Percentiles rank a stretch among this genome's conserved stretches.
Evolutionary conservation across 2,888 invertebrate genomes (phyloP).

Genomic region (Xylota segnis): DNA sequence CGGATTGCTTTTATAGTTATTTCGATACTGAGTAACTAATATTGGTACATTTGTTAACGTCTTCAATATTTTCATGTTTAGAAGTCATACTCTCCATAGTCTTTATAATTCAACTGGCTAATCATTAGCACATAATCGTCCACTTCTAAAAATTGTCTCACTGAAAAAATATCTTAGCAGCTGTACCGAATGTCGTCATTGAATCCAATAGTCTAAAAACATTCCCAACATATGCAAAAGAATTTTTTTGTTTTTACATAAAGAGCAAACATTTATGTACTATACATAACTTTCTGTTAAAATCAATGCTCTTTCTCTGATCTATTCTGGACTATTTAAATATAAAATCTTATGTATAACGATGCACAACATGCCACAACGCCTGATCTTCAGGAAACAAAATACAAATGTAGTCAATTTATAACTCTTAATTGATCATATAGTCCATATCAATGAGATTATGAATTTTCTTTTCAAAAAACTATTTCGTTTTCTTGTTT

Average conservation of each 20-base stretch:
- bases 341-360: slow-evolving; percentile 27
- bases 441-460: slow-evolving; percentile 37
- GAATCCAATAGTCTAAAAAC: slow-evolving; percentile 1
- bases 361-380: slow-evolving; percentile 18
- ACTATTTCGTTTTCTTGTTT: slow-evolving; percentile 20
- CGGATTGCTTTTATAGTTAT: too few species aligned
- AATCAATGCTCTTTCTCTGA: slow-evolving; percentile 21
- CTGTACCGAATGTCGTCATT: slow-evolving; percentile 14
- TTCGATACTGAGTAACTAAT: too few species aligned
- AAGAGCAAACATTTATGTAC: not conserved
- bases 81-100: not conserved
- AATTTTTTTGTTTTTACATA: not conserved
- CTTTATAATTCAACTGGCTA: not conserved
- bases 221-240: slow-evolving; percentile 1
- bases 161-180: slow-evolving; percentile 27
- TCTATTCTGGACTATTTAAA: slow-evolving; percentile 30
- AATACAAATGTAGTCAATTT: slow-evolving; percentile 46
- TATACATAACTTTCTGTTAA: not conserved
- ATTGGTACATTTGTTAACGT: too few species aligned
- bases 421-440: slow-evolving; percentile 40
- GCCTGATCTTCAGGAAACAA: slow-evolving; percentile 37
- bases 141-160: not conserved
- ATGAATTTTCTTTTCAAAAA: slow-evolving; percentile 30
- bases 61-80: too few species aligned
- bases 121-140: not conserved